Base-by-base conservation (phyloP, 2,888 invertebrate genomes). In the Reticulitermes lucifugus region DNA sequence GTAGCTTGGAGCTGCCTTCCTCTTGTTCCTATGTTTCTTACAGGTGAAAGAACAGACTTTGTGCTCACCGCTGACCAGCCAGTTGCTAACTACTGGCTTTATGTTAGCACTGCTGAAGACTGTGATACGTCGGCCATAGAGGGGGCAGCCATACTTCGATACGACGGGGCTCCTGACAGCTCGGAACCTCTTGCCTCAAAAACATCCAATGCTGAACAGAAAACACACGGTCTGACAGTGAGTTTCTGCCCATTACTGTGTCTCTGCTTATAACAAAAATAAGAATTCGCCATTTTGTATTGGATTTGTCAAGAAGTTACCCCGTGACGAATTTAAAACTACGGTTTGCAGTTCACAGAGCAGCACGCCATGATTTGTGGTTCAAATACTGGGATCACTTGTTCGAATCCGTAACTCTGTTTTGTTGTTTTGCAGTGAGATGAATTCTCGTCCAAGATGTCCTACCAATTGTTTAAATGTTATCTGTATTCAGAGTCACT, bases 41-140 rank as follows among this genome's bases (percentile, higher is more conserved):
- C 90, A 89, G 96, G 96, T 5, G 96, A 97, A 90, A 92, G 96
- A 83, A 93, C 94, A 18, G 96, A 96, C 90, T 95, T 96, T 88
- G 92, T 96, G 83, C 88, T 97, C 84, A 93, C 93, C 84, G 94
- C 96, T 21, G 93, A 93, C 88, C 93, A 92, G 89, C 89, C 91
- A 1, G 43, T 82, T 12, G 92, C 92, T 25, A 91, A 92, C 5
- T 96, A 96, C 89, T 93, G 93, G 91, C 92, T 96, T 85, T 92
- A 91, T 88, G 93, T 93, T 29, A 88, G 90, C 77, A 93, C 92
- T 0, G 92, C 93, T 35, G 91, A 91, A 82, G 90, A 91, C 86
- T 93, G 93, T 86, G 92, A 92, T 83, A 91, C 91, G 51, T 91
- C 91, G 51, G 88, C 91, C 86, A 91, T 92, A 86, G 90, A 91